phyloP scores from a whole-genome alignment of 2,113 vertebrate species.

The Chaetodon trifascialis region DNA sequence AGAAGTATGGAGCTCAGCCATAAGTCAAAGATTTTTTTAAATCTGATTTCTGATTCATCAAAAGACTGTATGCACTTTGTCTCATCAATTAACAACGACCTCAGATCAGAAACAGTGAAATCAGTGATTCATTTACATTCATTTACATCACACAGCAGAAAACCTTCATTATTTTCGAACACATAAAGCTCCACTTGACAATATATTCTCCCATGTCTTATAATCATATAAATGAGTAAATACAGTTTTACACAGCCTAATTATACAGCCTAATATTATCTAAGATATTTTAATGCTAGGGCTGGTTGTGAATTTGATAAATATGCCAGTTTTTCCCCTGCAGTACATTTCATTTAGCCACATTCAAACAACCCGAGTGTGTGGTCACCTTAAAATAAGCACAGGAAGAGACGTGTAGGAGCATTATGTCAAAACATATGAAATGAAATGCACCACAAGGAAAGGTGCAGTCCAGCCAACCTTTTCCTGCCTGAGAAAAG shows the following conservation, averaged over 20 bases:
- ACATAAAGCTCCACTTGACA: background rate
- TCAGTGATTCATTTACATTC: background rate
- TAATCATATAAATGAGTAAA: constrained; percentile 1
- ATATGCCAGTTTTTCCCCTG: background rate
- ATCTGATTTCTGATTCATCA: constrained; percentile 10
- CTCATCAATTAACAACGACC: constrained; percentile 13
- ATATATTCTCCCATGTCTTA: background rate
- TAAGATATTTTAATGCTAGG: background rate
- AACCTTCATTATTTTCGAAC: background rate
- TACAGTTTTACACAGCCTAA: background rate
- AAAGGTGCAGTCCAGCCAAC: background rate
- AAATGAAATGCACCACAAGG: constrained; percentile 7
- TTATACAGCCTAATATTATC: background rate
- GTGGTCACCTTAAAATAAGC: background rate
- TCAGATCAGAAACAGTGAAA: background rate
- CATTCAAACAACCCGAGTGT: background rate
- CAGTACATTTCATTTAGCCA: background rate
- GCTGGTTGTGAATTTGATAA: background rate
- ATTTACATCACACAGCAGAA: background rate
- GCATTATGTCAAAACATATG: background rate
- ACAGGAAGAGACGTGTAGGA: background rate
- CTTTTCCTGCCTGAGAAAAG: background rate
- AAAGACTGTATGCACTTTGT: background rate
- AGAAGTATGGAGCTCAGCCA: constrained; percentile 36
- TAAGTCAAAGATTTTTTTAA: constrained; percentile 18